Percentiles rank a stretch among this genome's conserved stretches.
phyloP scores from a whole-genome alignment of 2,888 invertebrate species.

The Biston stratarius region DNA sequence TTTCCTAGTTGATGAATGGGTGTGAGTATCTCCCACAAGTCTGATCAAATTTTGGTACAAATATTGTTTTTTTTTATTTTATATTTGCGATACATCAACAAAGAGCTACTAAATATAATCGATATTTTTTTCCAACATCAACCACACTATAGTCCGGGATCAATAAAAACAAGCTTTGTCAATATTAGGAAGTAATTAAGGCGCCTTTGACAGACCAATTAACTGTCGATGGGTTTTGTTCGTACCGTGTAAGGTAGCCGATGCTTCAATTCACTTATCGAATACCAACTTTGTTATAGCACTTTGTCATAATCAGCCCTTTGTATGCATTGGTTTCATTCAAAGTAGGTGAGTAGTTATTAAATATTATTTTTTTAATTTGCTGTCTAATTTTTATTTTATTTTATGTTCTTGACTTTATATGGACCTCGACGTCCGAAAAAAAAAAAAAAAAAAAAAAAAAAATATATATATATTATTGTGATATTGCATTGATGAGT shows the following conservation, averaged over 20 bases:
- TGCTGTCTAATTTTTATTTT: too few relatives aligned
- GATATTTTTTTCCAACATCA: conserved; percentile 54
- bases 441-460: too few relatives aligned
- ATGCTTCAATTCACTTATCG: conserved; percentile 54
- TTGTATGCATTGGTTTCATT: not conserved
- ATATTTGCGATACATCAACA: conserved; percentile 12
- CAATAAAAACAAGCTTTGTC: conserved; percentile 72
- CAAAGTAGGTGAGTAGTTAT: not conserved
- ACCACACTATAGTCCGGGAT: conserved; percentile 60
- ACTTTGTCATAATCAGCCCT: not conserved
- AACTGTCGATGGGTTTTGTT: conserved; percentile 64
- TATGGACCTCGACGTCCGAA: too few relatives aligned
- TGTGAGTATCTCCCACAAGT: too few relatives aligned
- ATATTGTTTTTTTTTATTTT: not conserved
- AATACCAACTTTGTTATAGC: not conserved
- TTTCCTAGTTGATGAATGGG: too few relatives aligned
- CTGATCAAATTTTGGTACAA: too few relatives aligned
- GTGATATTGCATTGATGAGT: not conserved
- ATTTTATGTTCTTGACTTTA: too few relatives aligned
- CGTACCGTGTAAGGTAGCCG: conserved; percentile 47
- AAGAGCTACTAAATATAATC: conserved; percentile 33
- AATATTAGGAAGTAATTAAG: conserved; percentile 83
- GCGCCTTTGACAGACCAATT: conserved; percentile 72
- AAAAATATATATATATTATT: not conserved
- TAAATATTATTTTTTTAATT: too few relatives aligned